Evolutionary conservation across 2,888 invertebrate genomes (phyloP).

Genomic region (Drosophila antonietae): DNA sequence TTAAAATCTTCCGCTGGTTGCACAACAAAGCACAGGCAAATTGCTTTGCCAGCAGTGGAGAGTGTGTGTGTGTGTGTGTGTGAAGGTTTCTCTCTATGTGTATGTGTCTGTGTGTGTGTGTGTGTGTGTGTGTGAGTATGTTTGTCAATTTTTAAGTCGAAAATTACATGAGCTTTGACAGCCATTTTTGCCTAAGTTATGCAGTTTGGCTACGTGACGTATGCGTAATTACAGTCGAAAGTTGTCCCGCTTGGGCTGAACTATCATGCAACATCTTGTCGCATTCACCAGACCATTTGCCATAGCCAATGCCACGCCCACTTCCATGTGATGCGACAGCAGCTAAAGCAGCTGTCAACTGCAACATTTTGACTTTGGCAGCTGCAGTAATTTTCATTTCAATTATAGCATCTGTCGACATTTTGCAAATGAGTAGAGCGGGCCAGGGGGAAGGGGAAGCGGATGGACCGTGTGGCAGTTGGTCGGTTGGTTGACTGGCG

Average conservation of each 20-base stretch:
- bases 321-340: background rate
- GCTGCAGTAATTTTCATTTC: conserved; percentile 68
- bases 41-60: conserved; percentile 51
- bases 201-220: conserved; percentile 58
- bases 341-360: conserved; percentile 13
- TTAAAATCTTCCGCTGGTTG: conserved; percentile 75
- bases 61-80: background rate
- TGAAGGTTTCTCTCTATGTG: background rate
- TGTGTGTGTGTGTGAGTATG: conserved; percentile 9
- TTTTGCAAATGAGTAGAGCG: conserved; percentile 37
- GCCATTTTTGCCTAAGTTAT: conserved; percentile 55
- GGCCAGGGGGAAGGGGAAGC: conserved; percentile 1
- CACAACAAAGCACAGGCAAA: conserved; percentile 72
- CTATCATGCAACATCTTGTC: conserved; percentile 36
- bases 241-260: conserved; percentile 4
- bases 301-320: conserved; percentile 10
- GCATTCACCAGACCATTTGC: conserved; percentile 16
- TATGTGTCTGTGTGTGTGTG: background rate
- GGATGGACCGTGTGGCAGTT: conserved; percentile 3
- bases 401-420: conserved; percentile 67
- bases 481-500: conserved; percentile 12
- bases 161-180: conserved; percentile 36
- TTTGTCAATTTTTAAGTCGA: conserved; percentile 36
- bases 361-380: conserved; percentile 25
- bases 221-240: conserved; percentile 57